A percentile compares a stretch with the other conserved stretches of the same genome.
Evolutionary conservation across 2,113 vertebrate species (phyloP).

Genomic region (Pampusana beccarii): DNA sequence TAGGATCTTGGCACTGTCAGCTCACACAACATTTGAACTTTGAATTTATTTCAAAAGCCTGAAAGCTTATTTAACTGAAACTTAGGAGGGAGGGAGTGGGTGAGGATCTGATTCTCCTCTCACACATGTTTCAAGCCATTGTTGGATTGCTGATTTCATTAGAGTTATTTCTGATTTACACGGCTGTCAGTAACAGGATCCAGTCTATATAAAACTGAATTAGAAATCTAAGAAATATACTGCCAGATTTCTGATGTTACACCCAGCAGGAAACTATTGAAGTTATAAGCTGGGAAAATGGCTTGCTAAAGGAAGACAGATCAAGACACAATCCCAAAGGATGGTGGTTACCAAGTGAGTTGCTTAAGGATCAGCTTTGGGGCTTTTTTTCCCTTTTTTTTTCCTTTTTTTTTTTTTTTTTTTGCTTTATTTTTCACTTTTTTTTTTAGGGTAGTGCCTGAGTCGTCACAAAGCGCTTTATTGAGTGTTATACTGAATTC

Average conservation of each 20-base stretch:
- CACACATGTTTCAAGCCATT: slow-evolving; percentile 40
- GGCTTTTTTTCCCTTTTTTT: not conserved
- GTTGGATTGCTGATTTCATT: slow-evolving; percentile 50
- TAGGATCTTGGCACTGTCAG: slow-evolving; percentile 53
- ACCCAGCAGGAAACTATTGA: slow-evolving; percentile 9
- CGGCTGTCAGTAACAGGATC: slow-evolving; percentile 4
- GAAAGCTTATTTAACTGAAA: slow-evolving; percentile 41
- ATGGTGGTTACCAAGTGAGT: not conserved
- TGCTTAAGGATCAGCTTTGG: not conserved
- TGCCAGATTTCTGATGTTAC: slow-evolving; percentile 39
- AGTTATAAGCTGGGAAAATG: slow-evolving; percentile 17
- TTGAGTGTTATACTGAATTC: not conserved
- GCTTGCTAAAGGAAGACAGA: slow-evolving; percentile 18
- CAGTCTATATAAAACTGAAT: slow-evolving; percentile 31
- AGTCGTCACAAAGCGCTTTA: not conserved
- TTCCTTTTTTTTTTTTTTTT: too few species aligned
- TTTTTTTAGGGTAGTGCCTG: not conserved
- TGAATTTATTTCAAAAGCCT: slow-evolving; percentile 53
- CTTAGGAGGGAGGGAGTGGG: not conserved
- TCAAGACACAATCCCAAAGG: not conserved
- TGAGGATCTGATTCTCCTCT: slow-evolving; percentile 14
- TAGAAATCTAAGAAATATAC: slow-evolving; percentile 35
- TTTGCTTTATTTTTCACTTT: too few species aligned
- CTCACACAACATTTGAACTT: slow-evolving; percentile 28
- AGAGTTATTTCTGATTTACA: slow-evolving; percentile 47